These are phyloP conservation scores for Lithosia quadra DNA, from an alignment of 2,888 invertebrate species.

Conservation along the genomic window DNA sequence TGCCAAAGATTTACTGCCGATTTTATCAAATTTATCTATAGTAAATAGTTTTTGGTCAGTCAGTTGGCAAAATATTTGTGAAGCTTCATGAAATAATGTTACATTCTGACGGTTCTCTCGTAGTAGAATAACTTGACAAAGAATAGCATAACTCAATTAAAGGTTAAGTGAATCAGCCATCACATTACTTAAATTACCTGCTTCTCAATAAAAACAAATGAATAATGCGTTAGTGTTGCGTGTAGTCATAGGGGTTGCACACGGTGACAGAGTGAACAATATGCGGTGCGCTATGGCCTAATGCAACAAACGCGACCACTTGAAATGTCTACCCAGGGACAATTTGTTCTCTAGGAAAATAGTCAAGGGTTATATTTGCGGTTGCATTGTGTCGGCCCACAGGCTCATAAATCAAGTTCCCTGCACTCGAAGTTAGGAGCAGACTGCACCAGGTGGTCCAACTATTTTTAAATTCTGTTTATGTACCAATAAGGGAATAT, in stretches of 20 bases:
- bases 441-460: slow-evolving; percentile 80
- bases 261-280: slow-evolving; percentile 47
- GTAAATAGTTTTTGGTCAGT: neutral
- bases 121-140: neutral
- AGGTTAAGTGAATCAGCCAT: neutral
- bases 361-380: slow-evolving; percentile 84
- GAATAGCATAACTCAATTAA: neutral
- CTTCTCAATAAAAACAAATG: slow-evolving; percentile 20
- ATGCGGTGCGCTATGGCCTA: slow-evolving; percentile 35
- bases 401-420: slow-evolving; percentile 78
- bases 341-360: slow-evolving; percentile 74
- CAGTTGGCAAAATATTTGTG: neutral
- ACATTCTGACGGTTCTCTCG: neutral
- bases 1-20: neutral
- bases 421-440: slow-evolving; percentile 70
- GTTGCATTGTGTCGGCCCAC: slow-evolving; percentile 75
- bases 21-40: neutral
- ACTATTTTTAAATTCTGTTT: slow-evolving; percentile 80
- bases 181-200: neutral
- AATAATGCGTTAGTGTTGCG: slow-evolving; percentile 25
- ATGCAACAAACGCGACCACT: slow-evolving; percentile 55
- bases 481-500: slow-evolving; percentile 76
- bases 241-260: slow-evolving; percentile 51
- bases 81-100: neutral
- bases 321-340: slow-evolving; percentile 62